These are phyloP conservation scores for Steatornis caripensis DNA, from an alignment of 2,113 vertebrate species.

Conservation along the genomic window DNA sequence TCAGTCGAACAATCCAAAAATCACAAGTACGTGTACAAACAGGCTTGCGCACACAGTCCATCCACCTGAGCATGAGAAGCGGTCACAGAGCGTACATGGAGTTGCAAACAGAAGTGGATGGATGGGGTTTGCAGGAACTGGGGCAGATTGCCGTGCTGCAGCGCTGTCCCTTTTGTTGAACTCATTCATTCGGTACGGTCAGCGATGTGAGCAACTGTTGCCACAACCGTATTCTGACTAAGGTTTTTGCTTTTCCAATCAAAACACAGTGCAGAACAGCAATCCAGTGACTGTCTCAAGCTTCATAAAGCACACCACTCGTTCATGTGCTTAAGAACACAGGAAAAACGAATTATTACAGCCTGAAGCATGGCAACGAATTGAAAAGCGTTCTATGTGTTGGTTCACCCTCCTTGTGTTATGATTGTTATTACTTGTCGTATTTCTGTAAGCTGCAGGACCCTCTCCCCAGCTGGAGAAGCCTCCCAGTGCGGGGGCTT, in stretches of 20 bases:
- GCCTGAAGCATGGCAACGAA: background rate
- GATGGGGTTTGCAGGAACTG: background rate
- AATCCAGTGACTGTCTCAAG: background rate
- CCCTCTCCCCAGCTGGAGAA: background rate
- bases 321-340: background rate
- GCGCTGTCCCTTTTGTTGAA: background rate
- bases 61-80: background rate
- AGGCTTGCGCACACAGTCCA: accelerated
- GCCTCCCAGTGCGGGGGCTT: background rate
- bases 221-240: background rate
- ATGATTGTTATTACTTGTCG: too few species aligned
- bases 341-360: background rate
- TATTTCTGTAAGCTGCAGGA: background rate
- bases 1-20: background rate
- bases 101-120: background rate
- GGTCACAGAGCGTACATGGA: accelerated
- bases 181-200: background rate
- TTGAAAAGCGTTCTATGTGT: background rate
- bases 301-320: background rate
- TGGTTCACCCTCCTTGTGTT: background rate
- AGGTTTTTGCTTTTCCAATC: background rate
- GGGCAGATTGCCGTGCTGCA: background rate
- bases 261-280: background rate
- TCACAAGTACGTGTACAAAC: too few species aligned
- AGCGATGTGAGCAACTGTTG: background rate